These are phyloP conservation scores for Antechinus flavipes DNA, from an alignment of 2,113 vertebrate genomes.

Conservation along the genomic window DNA sequence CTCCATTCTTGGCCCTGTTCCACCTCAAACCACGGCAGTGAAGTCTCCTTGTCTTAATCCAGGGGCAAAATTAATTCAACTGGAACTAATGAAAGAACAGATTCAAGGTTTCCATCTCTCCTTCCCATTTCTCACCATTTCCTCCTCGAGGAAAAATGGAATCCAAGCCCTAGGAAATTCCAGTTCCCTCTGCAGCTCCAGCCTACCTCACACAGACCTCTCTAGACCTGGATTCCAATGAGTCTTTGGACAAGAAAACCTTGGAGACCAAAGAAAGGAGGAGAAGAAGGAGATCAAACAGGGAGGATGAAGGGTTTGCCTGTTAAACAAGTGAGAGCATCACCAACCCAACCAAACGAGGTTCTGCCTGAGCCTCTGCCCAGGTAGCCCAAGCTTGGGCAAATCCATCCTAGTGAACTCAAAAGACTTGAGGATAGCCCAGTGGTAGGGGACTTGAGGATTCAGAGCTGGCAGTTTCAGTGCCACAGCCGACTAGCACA, in stretches of 20 bases:
- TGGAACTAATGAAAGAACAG: slow-evolving; percentile 10
- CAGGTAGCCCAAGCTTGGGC: background rate
- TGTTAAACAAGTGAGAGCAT: background rate
- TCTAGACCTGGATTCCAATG: background rate
- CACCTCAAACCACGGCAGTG: background rate
- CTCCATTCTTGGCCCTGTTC: background rate
- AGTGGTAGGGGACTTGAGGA: background rate
- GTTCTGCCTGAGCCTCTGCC: background rate
- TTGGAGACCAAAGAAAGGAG: background rate
- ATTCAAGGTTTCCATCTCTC: background rate
- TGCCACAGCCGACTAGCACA: background rate
- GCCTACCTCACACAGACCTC: background rate
- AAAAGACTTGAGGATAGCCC: background rate
- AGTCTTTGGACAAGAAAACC: background rate
- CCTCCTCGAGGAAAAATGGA: background rate
- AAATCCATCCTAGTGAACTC: background rate
- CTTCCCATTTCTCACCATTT: background rate
- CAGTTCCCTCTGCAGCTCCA: no score
- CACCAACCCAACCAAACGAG: background rate
- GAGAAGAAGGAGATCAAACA: background rate
- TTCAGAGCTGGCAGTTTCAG: background rate
- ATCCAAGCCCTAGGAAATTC: no score
- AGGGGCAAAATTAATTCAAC: background rate
- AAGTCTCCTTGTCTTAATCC: background rate
- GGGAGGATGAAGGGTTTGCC: background rate